Evolutionary conservation across 2,888 invertebrate species (phyloP).

Genomic region (Orthosia gothica): DNA sequence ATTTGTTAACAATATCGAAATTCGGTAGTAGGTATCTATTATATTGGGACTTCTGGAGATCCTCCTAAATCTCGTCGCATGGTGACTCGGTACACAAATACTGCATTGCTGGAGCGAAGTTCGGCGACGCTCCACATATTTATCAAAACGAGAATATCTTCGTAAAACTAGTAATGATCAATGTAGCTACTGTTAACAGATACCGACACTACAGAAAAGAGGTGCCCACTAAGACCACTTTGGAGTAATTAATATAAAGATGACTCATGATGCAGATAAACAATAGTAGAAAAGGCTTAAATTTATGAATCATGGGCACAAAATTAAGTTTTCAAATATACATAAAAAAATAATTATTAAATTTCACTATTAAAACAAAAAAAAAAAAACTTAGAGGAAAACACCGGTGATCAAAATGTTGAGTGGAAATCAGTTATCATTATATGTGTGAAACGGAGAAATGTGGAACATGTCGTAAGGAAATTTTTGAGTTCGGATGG

Average conservation of each 20-base stretch:
- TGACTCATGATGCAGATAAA: background rate
- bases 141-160: conserved; percentile 24
- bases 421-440: background rate
- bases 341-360: no score
- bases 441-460: background rate
- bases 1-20: no score
- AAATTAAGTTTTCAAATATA: no score
- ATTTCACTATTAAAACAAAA: no score
- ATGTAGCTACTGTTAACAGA: background rate
- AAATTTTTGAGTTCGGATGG: background rate
- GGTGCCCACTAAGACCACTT: conserved; percentile 1
- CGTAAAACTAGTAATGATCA: background rate
- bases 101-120: background rate
- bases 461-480: no score
- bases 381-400: background rate
- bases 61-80: background rate
- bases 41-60: background rate
- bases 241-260: background rate
- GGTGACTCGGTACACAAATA: background rate
- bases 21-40: no score
- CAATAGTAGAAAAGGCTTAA: no score
- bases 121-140: conserved; percentile 48
- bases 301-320: no score
- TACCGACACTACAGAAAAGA: background rate
- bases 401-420: background rate